Conservation (phyloP, 2,797 vertebrate species). For the Diplodus sargus region DNA sequence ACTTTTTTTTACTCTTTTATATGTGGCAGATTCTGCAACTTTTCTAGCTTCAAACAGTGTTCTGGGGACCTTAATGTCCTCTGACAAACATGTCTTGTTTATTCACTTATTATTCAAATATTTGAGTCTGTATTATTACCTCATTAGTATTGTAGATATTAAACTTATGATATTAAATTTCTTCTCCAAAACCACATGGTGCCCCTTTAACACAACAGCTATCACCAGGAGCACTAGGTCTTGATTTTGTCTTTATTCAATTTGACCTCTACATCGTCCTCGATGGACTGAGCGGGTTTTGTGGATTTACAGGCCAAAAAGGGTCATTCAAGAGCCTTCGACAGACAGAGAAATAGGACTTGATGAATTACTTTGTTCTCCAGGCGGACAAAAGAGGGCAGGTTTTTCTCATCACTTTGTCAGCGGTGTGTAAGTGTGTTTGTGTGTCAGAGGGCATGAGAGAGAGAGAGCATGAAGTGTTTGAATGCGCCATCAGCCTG, state of each 20-base stretch:
- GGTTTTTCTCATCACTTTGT: constrained; percentile 27
- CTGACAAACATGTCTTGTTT: too few relatives aligned
- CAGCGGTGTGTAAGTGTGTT: constrained; percentile 13
- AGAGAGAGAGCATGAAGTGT: constrained; percentile 21
- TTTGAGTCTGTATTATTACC: too few relatives aligned
- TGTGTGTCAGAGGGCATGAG: constrained; percentile 4
- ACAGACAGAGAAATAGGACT: constrained; percentile 9
- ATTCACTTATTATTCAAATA: too few relatives aligned
- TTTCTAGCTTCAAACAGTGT: too few relatives aligned
- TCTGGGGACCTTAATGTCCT: too few relatives aligned
- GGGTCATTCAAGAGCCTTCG: constrained; percentile 24
- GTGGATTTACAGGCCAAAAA: constrained; percentile 10
- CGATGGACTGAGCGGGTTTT: constrained; percentile 24
- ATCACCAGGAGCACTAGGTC: constrained; percentile 19
- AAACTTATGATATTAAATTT: too few relatives aligned
- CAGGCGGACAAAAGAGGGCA: not conserved
- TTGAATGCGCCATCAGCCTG: constrained; percentile 42
- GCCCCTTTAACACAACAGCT: constrained; percentile 1
- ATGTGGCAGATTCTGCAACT: too few relatives aligned
- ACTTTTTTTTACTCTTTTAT: too few relatives aligned
- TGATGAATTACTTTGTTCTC: constrained; percentile 37
- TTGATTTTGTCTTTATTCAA: constrained; percentile 38
- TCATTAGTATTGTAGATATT: too few relatives aligned
- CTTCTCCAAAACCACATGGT: too few relatives aligned
- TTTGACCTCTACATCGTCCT: constrained; percentile 18